A percentile compares a stretch with the other conserved stretches of the same genome.
Evolutionary conservation across 2,888 invertebrate species (phyloP).

Genomic region (Acanthoscelides obtectus): DNA sequence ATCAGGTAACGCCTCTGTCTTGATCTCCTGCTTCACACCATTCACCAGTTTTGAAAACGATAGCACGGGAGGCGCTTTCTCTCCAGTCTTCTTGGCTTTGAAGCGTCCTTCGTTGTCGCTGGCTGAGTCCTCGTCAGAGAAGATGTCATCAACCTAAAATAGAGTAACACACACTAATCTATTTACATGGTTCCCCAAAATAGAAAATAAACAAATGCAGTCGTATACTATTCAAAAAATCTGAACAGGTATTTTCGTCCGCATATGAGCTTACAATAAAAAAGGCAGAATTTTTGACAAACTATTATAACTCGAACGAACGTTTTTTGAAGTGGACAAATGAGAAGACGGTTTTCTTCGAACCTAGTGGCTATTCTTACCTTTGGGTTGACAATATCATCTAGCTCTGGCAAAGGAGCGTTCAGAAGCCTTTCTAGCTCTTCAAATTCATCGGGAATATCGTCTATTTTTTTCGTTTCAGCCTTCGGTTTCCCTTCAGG

Average conservation of each 20-base stretch:
- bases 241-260: too few relatives aligned
- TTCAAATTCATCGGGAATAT: constrained; percentile 23
- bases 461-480: not conserved
- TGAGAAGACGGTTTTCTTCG: too few relatives aligned
- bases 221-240: too few relatives aligned
- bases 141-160: constrained; percentile 36
- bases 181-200: too few relatives aligned
- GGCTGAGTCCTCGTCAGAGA: constrained; percentile 45
- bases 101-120: constrained; percentile 46
- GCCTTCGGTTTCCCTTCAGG: constrained; percentile 2
- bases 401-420: constrained; percentile 27
- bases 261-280: too few relatives aligned
- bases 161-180: too few relatives aligned
- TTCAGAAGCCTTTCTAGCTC: constrained; percentile 23
- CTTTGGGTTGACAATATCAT: constrained; percentile 34
- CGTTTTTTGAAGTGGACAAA: too few relatives aligned
- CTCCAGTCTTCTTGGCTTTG: constrained; percentile 29
- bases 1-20: constrained; percentile 18
- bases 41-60: constrained; percentile 31
- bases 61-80: constrained; percentile 22
- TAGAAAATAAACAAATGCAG: too few relatives aligned
- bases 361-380: too few relatives aligned
- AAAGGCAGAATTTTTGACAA: too few relatives aligned
- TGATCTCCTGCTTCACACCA: constrained; percentile 21
- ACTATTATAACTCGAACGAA: too few relatives aligned